Evolutionary conservation across 2,113 vertebrate species (phyloP), one percentile per base, ranked within the genome.

Genomic region (Thalassoma bifasciatum): DNA sequence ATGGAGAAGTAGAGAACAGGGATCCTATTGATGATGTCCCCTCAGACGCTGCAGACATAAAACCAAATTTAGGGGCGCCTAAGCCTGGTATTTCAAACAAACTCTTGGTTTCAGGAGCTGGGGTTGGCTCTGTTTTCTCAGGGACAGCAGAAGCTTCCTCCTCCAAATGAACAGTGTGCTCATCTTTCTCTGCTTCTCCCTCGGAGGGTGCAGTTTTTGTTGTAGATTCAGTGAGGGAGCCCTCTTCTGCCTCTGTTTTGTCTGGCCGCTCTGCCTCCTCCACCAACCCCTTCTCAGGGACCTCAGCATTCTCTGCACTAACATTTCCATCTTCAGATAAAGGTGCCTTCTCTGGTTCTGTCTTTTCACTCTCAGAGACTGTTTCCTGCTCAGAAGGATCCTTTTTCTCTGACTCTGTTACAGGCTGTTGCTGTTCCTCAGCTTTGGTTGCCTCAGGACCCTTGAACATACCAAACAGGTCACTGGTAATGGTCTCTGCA

Each of bases 381-480:
- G 53, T 70, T 19, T 24, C 14, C 8, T 66, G 75, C 67, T 19
- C 64, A 71, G 76, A 26, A 40, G 58, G 30, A 26, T 86, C 58
- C 38, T 2, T 24, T 66, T 81, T 66, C 21, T n/a, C 16, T 37
- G 53, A 24, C 12, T 85, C 70, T 59, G 49, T 42, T 9, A 0
- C 66, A 53, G 77, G 8, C 10, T 66, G 66, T n/a, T 77, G 79
- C 42, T 59, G 70, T 56, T 91, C 89, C 46, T 88, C 84, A 38
- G 87, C 40, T 86, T 92, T 93, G 19, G 84, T 61, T 6, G 89
- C 23, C 34, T 93, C 92, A 0, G 81, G 90, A 62, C 88, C 91
- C 91, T 94, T 96, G 77, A 98, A 97, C 30, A 97, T 93, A 70
- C 95, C 93, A 53, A 98, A 95, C 34, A 98, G 77, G 49, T 99